phyloP scores from a whole-genome alignment of 2,888 invertebrate species.

The Zele albiditarsus region DNA sequence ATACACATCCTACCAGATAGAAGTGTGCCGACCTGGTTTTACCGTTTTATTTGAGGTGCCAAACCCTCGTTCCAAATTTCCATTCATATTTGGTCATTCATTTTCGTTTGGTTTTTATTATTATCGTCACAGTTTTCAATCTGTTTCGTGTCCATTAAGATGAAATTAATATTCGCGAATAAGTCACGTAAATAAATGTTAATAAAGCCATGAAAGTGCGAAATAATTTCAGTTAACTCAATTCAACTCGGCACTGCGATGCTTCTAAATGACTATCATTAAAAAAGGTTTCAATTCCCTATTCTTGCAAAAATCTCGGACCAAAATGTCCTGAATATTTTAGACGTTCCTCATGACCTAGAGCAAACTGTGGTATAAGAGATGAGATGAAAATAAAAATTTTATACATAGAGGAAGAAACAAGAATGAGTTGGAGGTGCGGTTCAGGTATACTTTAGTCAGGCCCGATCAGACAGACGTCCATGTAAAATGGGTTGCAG shows the following conservation, averaged over 20 bases:
- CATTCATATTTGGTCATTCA: not conserved
- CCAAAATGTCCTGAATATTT: constrained; percentile 10
- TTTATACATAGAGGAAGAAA: not conserved
- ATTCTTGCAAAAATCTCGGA: not conserved
- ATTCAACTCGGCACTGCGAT: not conserved
- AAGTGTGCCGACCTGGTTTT: not conserved
- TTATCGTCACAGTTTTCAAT: not conserved
- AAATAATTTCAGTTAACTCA: not conserved
- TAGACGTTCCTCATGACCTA: not conserved
- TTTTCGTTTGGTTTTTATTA: not conserved
- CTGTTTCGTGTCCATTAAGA: not conserved
- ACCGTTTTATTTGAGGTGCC: not conserved
- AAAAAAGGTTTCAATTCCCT: not conserved
- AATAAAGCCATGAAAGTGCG: no score
- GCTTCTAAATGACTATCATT: not conserved
- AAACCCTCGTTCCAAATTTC: not conserved
- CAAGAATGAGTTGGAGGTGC: not conserved
- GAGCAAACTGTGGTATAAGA: not conserved
- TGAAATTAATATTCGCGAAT: no score
- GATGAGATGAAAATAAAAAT: not conserved
- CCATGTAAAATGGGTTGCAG: not conserved
- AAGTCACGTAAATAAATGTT: no score
- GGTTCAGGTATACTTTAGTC: not conserved
- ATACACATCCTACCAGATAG: not conserved
- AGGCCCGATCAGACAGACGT: not conserved